These are phyloP conservation scores for Poeciliopsis paucimaculata DNA, from an alignment of 2,797 vertebrate species.

Conservation along the genomic window DNA sequence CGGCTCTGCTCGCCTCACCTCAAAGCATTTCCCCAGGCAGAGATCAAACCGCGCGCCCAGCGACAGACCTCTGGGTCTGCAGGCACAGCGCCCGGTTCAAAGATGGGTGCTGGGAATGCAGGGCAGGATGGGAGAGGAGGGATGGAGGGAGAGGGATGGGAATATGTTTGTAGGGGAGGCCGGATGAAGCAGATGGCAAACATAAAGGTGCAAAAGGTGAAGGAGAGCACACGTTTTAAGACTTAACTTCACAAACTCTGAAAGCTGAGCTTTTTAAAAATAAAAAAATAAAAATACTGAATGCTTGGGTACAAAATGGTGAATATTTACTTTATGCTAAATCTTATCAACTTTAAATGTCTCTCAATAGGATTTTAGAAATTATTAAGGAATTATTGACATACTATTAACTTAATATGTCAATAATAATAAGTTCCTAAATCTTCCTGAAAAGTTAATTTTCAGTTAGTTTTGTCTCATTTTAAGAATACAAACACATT, in stretches of 20 bases:
- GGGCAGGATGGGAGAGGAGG: conserved; percentile 44
- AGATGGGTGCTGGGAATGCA: conserved; percentile 77
- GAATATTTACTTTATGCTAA: not conserved
- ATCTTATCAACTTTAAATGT: not conserved
- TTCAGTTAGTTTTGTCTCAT: no score
- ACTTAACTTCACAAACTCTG: not conserved
- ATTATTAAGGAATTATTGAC: no score
- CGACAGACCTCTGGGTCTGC: conserved; percentile 88
- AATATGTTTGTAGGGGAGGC: conserved; percentile 23
- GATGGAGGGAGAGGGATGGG: conserved; percentile 14
- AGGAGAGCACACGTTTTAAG: not conserved
- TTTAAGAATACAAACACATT: no score
- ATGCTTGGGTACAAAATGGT: not conserved
- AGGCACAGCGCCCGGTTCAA: conserved; percentile 90
- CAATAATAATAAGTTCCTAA: no score
- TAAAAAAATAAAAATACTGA: not conserved
- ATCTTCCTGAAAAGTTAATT: no score
- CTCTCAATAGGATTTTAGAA: not conserved
- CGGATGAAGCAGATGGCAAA: conserved; percentile 26
- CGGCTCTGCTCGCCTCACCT: conserved; percentile 80
- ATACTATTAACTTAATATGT: no score
- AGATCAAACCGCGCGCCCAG: conserved; percentile 92
- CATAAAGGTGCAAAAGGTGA: not conserved
- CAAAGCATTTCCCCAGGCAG: conserved; percentile 87
- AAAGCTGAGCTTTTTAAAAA: not conserved